Evolutionary conservation across 2,113 vertebrate genomes (phyloP), one percentile per base, ranked within the genome.

Genomic region (Pyrgilauda ruficollis): DNA sequence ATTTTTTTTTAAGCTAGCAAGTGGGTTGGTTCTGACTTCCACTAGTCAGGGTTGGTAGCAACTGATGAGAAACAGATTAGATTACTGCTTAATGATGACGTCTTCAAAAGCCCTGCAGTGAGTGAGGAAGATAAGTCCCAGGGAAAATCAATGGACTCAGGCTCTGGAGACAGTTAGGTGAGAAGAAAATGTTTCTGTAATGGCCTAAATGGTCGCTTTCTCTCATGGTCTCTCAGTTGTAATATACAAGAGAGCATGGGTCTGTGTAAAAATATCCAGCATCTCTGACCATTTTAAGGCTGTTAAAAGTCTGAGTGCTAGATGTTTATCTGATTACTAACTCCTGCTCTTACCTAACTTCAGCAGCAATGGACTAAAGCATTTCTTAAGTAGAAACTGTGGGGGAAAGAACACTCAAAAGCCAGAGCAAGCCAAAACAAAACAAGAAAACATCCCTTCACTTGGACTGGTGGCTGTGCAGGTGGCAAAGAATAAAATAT

Each of bases 31-130:
- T 96, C 84, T 96, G 82, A 66, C 68, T 94, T 94, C 35, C 47
- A 41, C 72, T 75, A 17, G 59, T 74, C 35, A 43, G 75, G 85
- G 64, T 68, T 95, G 91, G 79, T 93, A 84, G 72, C 76, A 81
- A 49, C 8, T 88, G 90, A 81, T 86, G 78, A 87, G 78, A 37
- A 72, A 46, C 62, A 88, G 23, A 96, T 96, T 87, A 85, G 77
- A 91, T 95, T 97, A 92, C 90, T 93, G 84, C 59, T 90, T 96
- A 91, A 93, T 87, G 87, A 62, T 95, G 88, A 94, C 14, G n/a
- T 94, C 92, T 77, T 93, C 94, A 77, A 91, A 94, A 94, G 78
- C 84, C 87, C 87, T 79, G 50, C 63, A 88, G 91, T 85, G 76
- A n/a, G 49, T 90, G 92, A 63, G 59, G 78, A 59, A 80, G 79